phyloP scores from a whole-genome alignment of 2,113 vertebrate species.

The Pelvicachromis taeniatus region DNA sequence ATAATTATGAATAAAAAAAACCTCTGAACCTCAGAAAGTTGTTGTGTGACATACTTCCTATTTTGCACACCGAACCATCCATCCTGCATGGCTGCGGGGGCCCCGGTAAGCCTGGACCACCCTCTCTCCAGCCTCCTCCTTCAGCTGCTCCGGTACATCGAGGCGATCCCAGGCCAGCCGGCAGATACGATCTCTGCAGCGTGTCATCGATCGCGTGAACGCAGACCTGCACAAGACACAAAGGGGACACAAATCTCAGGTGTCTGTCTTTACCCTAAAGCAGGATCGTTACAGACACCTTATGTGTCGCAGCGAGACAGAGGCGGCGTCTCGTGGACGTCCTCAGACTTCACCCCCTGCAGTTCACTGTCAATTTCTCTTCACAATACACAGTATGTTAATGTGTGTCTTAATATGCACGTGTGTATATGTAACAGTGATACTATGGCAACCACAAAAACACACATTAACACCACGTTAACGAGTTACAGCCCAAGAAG shows the following conservation, averaged over 20 bases:
- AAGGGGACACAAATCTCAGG: background rate
- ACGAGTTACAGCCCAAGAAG: background rate
- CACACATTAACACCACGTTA: conserved; percentile 3
- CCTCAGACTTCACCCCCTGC: background rate
- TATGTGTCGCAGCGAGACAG: background rate
- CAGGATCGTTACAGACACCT: background rate
- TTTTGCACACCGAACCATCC: background rate
- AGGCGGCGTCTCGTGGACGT: background rate
- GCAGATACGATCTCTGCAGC: background rate
- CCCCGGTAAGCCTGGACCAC: background rate
- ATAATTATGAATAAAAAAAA: no score
- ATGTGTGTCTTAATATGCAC: background rate
- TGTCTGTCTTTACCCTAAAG: no score
- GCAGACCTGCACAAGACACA: background rate
- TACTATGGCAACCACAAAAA: background rate
- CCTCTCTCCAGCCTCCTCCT: background rate
- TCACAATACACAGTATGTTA: background rate
- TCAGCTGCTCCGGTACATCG: background rate
- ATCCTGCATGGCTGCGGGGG: background rate
- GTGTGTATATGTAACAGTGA: background rate
- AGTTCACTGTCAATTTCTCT: background rate
- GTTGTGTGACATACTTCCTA: background rate
- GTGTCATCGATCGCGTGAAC: background rate
- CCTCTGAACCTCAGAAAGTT: background rate
- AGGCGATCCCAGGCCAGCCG: background rate